Conservation (phyloP, 1,140 invertebrate species). For the Chlorops oryzae region DNA sequence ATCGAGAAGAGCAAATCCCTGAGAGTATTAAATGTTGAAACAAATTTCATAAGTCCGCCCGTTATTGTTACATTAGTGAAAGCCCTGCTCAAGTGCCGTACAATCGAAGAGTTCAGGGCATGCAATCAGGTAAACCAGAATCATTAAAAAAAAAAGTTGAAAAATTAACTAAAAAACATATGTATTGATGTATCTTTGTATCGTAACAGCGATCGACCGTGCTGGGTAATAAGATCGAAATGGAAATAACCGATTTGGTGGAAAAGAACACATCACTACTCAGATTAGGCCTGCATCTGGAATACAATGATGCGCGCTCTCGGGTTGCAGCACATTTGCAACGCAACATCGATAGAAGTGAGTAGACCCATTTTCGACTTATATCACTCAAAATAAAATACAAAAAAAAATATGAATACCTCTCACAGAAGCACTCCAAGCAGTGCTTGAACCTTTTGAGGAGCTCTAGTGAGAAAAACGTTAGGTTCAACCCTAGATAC, state of each 20-base stretch:
- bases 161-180: conserved; percentile 1
- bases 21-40: conserved; percentile 89
- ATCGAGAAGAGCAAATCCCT: conserved; percentile 82
- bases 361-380: too few species aligned
- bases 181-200: too few species aligned
- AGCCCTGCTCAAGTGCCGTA: conserved; percentile 77
- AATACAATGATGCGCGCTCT: conserved; percentile 93
- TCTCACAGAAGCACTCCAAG: too few species aligned
- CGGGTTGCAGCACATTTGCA: conserved; percentile 87
- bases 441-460: too few species aligned
- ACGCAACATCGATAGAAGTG: conserved; percentile 94
- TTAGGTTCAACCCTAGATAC: too few species aligned
- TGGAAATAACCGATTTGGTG: conserved; percentile 90
- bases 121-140: conserved; percentile 97
- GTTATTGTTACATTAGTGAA: conserved; percentile 79
- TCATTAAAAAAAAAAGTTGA: too few species aligned
- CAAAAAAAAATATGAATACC: too few species aligned
- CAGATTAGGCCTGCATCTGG: conserved; percentile 87
- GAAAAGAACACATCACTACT: conserved; percentile 89
- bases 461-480: too few species aligned
- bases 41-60: conserved; percentile 86
- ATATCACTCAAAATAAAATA: too few species aligned
- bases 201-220: conserved; percentile 78
- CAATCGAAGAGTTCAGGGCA: conserved; percentile 86
- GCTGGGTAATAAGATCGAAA: conserved; percentile 95